phyloP scores from a whole-genome alignment of 2,113 vertebrate genomes.

The Oreochromis niloticus region DNA sequence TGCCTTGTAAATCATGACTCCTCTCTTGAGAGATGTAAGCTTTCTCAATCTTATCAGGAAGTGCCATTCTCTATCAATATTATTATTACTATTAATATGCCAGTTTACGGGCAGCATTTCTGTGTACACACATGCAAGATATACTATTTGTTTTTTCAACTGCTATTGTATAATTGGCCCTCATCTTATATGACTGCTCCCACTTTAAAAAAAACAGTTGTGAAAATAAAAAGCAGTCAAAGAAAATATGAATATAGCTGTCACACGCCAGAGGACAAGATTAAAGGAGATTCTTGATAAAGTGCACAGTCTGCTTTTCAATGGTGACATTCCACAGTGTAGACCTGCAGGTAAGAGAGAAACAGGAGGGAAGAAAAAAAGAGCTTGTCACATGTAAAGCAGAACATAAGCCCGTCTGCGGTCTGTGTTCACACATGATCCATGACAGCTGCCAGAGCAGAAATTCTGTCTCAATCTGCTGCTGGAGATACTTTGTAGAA shows the following conservation, averaged over 20 bases:
- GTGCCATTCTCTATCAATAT: background rate
- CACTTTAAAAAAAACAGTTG: background rate
- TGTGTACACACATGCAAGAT: background rate
- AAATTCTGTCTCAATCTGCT: background rate
- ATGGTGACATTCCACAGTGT: background rate
- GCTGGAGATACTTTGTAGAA: background rate
- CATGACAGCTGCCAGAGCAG: background rate
- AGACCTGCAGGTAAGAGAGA: background rate
- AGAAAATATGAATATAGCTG: slow-evolving; percentile 17
- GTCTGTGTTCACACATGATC: background rate
- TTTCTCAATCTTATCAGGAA: background rate
- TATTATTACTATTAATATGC: background rate
- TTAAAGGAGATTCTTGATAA: slow-evolving; percentile 5
- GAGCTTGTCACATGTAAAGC: background rate
- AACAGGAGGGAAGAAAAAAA: background rate
- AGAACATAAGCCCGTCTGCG: background rate
- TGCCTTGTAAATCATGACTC: background rate
- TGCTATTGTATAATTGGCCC: background rate
- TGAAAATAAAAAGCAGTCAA: background rate
- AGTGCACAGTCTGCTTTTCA: slow-evolving; percentile 33
- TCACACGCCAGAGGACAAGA: background rate
- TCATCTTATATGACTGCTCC: background rate
- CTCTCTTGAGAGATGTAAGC: background rate
- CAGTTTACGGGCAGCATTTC: background rate
- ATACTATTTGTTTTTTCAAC: background rate